A percentile compares a stretch with the other conserved stretches of the same genome.
phyloP scores from a whole-genome alignment of 2,113 vertebrate species.

The Periophthalmus modestus region DNA sequence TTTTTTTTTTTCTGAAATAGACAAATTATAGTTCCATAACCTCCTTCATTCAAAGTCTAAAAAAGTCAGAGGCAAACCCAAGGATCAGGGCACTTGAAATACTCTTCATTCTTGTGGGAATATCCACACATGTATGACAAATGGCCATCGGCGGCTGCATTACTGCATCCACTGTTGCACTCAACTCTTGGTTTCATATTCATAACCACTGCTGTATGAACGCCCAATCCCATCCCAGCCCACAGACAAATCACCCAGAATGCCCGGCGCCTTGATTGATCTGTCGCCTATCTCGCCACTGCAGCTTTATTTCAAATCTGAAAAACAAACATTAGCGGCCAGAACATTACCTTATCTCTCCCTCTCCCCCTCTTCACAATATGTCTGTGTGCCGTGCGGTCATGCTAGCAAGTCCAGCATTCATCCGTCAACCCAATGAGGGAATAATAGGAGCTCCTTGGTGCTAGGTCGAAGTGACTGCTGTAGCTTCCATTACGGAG shows the following conservation, averaged over 20 bases:
- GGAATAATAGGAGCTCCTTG: slow-evolving; percentile 69
- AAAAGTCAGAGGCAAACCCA: slow-evolving; percentile 24
- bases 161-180: slow-evolving; percentile 38
- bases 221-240: slow-evolving; percentile 56
- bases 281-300: slow-evolving; percentile 43
- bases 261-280: slow-evolving; percentile 59
- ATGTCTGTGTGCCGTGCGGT: slow-evolving; percentile 13
- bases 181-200: slow-evolving; percentile 61
- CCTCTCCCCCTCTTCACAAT: slow-evolving; percentile 32
- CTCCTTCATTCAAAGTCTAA: slow-evolving; percentile 11
- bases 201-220: slow-evolving; percentile 51
- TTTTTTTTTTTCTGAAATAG: neutral
- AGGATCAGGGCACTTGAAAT: slow-evolving; percentile 41
- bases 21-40: slow-evolving; percentile 4
- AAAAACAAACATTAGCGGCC: slow-evolving; percentile 68
- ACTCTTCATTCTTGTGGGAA: slow-evolving; percentile 27
- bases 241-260: slow-evolving; percentile 57
- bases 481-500: slow-evolving; percentile 62
- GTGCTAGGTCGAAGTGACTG: slow-evolving; percentile 59
- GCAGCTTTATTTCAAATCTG: slow-evolving; percentile 69
- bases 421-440: slow-evolving; percentile 66
- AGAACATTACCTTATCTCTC: slow-evolving; percentile 42
- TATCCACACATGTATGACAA: slow-evolving; percentile 46
- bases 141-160: slow-evolving; percentile 24
- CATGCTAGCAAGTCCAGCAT: slow-evolving; percentile 50